These are phyloP conservation scores for Martes flavigula DNA, from an alignment of 2,797 vertebrate genomes.

Conservation along the genomic window DNA sequence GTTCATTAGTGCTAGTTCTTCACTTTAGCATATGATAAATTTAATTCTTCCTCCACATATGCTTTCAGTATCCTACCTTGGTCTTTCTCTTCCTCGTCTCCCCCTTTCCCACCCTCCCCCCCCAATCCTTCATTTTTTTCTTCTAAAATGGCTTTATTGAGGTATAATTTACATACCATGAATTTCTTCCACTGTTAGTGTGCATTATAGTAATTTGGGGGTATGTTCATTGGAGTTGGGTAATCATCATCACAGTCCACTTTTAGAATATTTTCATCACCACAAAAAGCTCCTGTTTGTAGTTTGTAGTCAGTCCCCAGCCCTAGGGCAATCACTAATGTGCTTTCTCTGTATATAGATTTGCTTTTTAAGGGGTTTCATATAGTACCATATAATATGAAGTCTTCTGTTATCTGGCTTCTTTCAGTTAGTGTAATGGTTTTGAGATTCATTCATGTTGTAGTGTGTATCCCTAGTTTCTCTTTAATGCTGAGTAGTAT, in stretches of 20 bases:
- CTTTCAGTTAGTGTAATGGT: background rate
- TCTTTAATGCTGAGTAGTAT: background rate
- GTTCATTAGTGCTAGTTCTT: background rate
- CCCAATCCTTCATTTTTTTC: background rate
- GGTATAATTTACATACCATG: background rate
- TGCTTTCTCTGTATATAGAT: background rate
- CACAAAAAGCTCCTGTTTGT: background rate
- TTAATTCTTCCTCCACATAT: background rate
- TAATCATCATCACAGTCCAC: background rate
- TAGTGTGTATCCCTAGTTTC: background rate
- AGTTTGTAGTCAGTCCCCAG: background rate
- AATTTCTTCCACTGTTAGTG: background rate
- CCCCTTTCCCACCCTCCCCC: background rate
- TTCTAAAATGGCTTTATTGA: background rate
- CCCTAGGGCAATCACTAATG: background rate
- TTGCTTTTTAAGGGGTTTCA: background rate
- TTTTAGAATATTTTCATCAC: background rate
- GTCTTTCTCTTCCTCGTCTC: background rate
- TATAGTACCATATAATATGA: background rate
- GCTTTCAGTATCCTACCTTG: background rate
- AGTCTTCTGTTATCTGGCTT: no score
- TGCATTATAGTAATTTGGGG: background rate
- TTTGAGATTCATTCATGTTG: background rate
- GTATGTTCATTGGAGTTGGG: background rate
- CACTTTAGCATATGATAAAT: background rate